Percentiles rank a stretch among this genome's conserved stretches.
Evolutionary conservation across 2,888 invertebrate genomes (phyloP).

Genomic region (Drosophila merina): DNA sequence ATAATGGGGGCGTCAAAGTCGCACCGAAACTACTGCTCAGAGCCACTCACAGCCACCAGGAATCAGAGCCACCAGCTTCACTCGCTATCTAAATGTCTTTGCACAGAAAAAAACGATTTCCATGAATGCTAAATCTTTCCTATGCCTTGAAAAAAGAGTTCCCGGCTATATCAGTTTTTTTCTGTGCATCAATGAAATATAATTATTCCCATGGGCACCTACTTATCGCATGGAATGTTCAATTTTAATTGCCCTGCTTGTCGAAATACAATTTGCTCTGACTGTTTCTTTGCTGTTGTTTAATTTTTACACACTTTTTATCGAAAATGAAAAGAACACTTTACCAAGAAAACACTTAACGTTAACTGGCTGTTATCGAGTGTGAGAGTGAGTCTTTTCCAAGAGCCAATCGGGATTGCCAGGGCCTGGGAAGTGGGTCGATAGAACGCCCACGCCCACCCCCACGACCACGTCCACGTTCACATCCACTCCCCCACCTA

Average conservation of each 20-base stretch:
- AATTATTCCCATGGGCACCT: constrained; percentile 53
- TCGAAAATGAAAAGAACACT: constrained; percentile 35
- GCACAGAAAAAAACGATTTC: not conserved
- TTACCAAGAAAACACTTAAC: constrained; percentile 67
- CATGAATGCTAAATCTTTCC: not conserved
- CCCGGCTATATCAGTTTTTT: not conserved
- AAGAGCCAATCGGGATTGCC: constrained; percentile 65
- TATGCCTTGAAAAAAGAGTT: not conserved
- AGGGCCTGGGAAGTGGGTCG: constrained; percentile 77
- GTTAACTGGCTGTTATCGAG: constrained; percentile 67
- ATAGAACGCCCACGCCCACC: constrained; percentile 33
- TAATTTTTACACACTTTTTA: constrained; percentile 57
- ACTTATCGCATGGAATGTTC: constrained; percentile 46
- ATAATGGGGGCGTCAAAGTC: constrained; percentile 45
- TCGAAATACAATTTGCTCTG: constrained; percentile 23
- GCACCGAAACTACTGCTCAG: constrained; percentile 27
- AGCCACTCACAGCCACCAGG: constrained; percentile 27
- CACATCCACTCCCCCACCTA: constrained; percentile 3
- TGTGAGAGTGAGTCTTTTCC: constrained; percentile 39
- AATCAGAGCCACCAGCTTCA: constrained; percentile 9
- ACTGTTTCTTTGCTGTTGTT: constrained; percentile 48
- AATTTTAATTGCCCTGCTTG: constrained; percentile 59
- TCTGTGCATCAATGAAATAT: constrained; percentile 11
- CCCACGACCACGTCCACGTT: constrained; percentile 1
- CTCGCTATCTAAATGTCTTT: not conserved